These are phyloP conservation scores for Acyrthosiphon pisum DNA, from an alignment of 1,140 invertebrate genomes.

Conservation along the genomic window DNA sequence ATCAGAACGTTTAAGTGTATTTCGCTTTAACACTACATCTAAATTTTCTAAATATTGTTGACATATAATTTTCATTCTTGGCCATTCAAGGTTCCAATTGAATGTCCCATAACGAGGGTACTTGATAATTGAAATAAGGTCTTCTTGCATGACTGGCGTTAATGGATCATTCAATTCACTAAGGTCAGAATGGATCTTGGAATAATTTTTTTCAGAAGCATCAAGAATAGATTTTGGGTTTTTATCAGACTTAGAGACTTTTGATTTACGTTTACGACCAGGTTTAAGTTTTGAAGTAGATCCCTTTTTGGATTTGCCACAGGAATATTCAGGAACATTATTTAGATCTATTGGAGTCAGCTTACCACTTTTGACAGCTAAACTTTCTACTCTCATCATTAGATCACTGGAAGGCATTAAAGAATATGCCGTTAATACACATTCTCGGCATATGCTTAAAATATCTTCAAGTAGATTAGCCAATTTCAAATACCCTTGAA, in stretches of 20 bases:
- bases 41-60: constrained; percentile 69
- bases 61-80: constrained; percentile 68
- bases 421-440: constrained; percentile 72
- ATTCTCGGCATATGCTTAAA: constrained; percentile 68
- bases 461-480: constrained; percentile 66
- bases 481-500: constrained; percentile 68
- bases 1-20: constrained; percentile 68
- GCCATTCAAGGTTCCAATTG: constrained; percentile 70
- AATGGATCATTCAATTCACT: constrained; percentile 60
- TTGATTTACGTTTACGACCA: not conserved
- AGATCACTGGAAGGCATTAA: constrained; percentile 68
- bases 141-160: constrained; percentile 69
- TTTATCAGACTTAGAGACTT: not conserved
- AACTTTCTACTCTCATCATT: constrained; percentile 66
- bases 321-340: constrained; percentile 6
- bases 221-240: not conserved
- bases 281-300: not conserved
- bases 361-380: constrained; percentile 48
- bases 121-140: constrained; percentile 69
- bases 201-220: not conserved
- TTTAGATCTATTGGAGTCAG: not conserved
- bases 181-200: not conserved
- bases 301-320: not conserved
- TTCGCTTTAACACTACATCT: constrained; percentile 68
- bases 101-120: constrained; percentile 71